Base-by-base conservation (phyloP, 2,113 vertebrate genomes). In the Anseranas semipalmata region DNA sequence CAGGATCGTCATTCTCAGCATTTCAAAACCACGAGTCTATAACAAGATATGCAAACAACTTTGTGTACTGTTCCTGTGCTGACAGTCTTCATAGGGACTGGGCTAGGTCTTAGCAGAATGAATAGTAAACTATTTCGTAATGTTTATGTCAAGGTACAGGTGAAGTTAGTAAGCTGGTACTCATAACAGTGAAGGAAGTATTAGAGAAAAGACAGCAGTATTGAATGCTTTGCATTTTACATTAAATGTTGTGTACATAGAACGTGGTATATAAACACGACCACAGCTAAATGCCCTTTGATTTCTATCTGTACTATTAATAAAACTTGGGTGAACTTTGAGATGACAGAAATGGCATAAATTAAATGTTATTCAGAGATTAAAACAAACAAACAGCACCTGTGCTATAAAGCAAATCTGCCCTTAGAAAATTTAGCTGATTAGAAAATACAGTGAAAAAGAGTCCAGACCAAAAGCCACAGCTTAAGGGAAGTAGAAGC, bases 1-100 rank as follows among this genome's bases (percentile, higher is more conserved):
- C 78, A 95, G 41, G 43, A 58, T 87, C 0, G 17, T 92, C 89
- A 91, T 82, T 94, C 71, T 79, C 48, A 87, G 53, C 19, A 60
- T 70, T 91, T 96, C 85, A 88, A 96, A 95, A 80, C 66, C 80
- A 73, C 1, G 2, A 46, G 33, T 62, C 63, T 62, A 32, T 81
- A 78, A 80, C 24, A 85, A 92, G 89, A 92, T 73, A 91, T n/a
- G 41, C 39, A 95, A 93, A 95, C 43, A 96, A 87, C 43, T 48
- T 62, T 73, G 43, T 8, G 37, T 73, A 59, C 45, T 91, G 35
- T 56, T 90, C n/a, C 74, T 95, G 35, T 55, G 48, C 39, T 67
- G 63, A 83, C 41, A 75, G 73, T 75, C 58, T 80, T 94, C 39
- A 7, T 20, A 70, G 48, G 62, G 58, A 88, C 63, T 72, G 28